Evolutionary conservation across 2,113 vertebrate genomes (phyloP).

Genomic region (Erythrolamprus reginae): DNA sequence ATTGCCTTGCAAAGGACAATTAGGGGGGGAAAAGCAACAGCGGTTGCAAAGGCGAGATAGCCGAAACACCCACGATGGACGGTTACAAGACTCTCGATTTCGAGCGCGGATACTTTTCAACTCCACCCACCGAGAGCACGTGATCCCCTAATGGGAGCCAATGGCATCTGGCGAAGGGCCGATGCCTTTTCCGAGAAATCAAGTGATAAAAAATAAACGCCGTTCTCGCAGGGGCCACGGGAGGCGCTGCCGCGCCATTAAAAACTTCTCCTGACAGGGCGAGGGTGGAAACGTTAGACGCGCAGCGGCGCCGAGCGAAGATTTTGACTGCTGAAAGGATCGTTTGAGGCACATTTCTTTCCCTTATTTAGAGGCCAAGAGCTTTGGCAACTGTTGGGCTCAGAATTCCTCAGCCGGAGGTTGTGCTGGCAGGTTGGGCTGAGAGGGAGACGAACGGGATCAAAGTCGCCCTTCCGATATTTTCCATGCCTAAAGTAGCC

Average conservation of each 20-base stretch:
- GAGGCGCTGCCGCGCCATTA: not conserved
- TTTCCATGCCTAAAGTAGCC: not conserved
- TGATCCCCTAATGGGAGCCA: not conserved
- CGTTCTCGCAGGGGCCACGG: not conserved
- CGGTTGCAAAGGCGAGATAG: no score
- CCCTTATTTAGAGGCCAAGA: no score
- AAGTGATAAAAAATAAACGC: not conserved
- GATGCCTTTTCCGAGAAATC: conserved; percentile 11
- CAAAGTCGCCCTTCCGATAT: rapidly evolving
- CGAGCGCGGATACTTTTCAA: not conserved
- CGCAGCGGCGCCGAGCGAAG: no score
- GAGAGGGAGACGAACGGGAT: no score
- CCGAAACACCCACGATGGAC: not conserved
- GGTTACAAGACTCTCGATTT: no score
- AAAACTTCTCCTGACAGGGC: not conserved
- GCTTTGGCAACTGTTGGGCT: not conserved
- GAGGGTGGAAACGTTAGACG: not conserved
- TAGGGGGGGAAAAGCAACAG: not conserved
- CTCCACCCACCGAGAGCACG: not conserved
- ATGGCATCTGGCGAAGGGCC: not conserved
- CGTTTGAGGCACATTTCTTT: no score
- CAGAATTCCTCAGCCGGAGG: not conserved
- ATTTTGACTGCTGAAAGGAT: no score
- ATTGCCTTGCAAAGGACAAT: not conserved
- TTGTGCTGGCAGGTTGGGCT: not conserved